Conservation (phyloP, 2,797 vertebrate species). For the Carcharodon carcharias region DNA sequence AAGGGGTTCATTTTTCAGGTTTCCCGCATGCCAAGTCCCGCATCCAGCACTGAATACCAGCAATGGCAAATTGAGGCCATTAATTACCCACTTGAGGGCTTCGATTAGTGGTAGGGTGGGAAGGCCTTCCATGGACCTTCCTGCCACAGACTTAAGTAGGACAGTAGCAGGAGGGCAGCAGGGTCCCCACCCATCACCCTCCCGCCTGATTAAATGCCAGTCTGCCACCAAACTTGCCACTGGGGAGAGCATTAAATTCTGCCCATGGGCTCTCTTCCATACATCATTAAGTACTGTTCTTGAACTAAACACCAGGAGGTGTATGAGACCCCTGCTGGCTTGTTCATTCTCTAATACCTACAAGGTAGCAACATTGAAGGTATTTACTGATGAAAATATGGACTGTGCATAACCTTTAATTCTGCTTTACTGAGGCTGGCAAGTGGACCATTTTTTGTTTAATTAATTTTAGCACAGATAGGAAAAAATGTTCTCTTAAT, state of each 20-base stretch:
- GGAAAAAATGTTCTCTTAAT: background rate
- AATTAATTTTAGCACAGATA: background rate
- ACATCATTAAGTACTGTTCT: background rate
- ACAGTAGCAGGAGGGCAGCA: background rate
- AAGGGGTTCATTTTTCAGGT: background rate
- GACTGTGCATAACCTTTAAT: background rate
- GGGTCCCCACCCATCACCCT: background rate
- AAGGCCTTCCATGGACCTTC: too few species aligned
- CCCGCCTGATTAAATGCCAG: background rate
- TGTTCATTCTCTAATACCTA: background rate
- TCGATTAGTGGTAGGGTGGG: background rate
- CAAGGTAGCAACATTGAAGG: background rate
- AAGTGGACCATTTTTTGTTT: background rate
- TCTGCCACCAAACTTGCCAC: background rate
- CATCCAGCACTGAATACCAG: too few species aligned
- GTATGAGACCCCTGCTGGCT: background rate
- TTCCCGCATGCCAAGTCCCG: background rate
- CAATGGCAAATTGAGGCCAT: background rate
- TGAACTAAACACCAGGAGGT: background rate
- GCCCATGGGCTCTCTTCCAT: background rate
- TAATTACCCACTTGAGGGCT: background rate
- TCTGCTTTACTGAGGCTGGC: background rate
- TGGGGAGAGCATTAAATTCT: background rate
- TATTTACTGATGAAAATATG: background rate
- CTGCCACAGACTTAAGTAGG: too few species aligned